A percentile compares a stretch with the other conserved stretches of the same genome.
phyloP scores from a whole-genome alignment of 2,113 vertebrate species.

The Zingel zingel region DNA sequence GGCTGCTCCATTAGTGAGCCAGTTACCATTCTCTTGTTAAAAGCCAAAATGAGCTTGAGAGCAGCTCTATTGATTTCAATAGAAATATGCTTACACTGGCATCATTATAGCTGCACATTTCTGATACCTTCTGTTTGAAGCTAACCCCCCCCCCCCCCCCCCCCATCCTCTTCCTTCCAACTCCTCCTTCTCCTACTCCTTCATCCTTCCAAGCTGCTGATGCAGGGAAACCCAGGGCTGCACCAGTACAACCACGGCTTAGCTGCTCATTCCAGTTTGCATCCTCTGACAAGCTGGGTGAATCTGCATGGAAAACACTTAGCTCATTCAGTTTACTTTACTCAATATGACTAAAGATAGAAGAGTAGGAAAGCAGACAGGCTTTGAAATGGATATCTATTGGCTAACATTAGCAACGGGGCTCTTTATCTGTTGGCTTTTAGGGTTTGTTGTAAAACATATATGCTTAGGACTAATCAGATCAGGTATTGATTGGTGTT shows the following conservation, averaged over 20 bases:
- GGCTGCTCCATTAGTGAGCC: slow-evolving; percentile 58
- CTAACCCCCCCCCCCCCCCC: slow-evolving; percentile 5
- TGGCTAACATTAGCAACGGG: slow-evolving; percentile 55
- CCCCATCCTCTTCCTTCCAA: not conserved
- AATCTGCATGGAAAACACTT: slow-evolving; percentile 50
- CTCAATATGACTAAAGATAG: slow-evolving; percentile 38
- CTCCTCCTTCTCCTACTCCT: slow-evolving; percentile 33
- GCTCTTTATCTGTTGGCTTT: slow-evolving; percentile 61
- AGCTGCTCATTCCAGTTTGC: slow-evolving; percentile 45
- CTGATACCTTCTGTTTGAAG: slow-evolving; percentile 65
- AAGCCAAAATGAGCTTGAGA: slow-evolving; percentile 66
- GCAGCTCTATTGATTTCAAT: slow-evolving; percentile 76
- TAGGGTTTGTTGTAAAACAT: slow-evolving; percentile 58
- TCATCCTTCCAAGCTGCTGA: slow-evolving; percentile 74
- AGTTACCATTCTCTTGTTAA: slow-evolving; percentile 62
- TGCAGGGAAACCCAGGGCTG: slow-evolving; percentile 71
- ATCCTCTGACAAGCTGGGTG: slow-evolving; percentile 33
- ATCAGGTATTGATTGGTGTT: slow-evolving; percentile 73
- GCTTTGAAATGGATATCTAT: slow-evolving; percentile 54
- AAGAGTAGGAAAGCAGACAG: slow-evolving; percentile 11
- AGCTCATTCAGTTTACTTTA: slow-evolving; percentile 39
- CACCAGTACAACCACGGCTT: slow-evolving; percentile 51
- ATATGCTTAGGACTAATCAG: slow-evolving; percentile 68
- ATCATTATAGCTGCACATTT: slow-evolving; percentile 72
- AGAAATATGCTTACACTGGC: slow-evolving; percentile 77